A percentile compares a stretch with the other conserved stretches of the same genome.
Conservation (phyloP, 2,888 invertebrate species). For the Mechanitis messenoides region DNA sequence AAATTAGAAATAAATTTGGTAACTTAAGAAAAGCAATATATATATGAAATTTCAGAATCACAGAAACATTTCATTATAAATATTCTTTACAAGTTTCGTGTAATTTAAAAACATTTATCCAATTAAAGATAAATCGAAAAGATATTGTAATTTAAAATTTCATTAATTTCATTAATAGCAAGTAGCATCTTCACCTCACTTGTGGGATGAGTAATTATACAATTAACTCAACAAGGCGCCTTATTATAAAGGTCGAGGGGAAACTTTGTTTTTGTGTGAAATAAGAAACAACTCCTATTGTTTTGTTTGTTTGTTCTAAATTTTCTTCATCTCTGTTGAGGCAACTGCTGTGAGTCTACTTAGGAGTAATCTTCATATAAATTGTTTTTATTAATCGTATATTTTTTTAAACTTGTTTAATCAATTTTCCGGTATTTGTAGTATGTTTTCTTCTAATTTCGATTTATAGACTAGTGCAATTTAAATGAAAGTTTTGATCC, state of each 20-base stretch:
- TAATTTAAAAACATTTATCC: no score
- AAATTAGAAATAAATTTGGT: no score
- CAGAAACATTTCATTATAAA: no score
- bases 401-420: constrained; percentile 3
- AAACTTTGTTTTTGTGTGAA: constrained; percentile 56
- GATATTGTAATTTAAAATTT: constrained; percentile 11
- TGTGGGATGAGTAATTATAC: constrained; percentile 46
- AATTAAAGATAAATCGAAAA: no score
- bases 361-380: constrained; percentile 27
- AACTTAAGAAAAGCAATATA: no score
- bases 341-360: constrained; percentile 36
- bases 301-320: constrained; percentile 45
- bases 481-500: no score
- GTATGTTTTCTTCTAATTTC: no score
- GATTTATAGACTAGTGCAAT: no score
- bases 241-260: constrained; percentile 44
- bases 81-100: no score
- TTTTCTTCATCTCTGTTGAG: constrained; percentile 39
- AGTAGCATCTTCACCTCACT: constrained; percentile 26
- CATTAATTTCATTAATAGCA: constrained; percentile 18
- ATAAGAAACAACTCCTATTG: constrained; percentile 55
- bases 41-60: no score
- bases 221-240: constrained; percentile 65
- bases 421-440: background rate
- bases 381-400: constrained; percentile 26